Evolutionary conservation across 1,140 invertebrate genomes (phyloP), one percentile per base, ranked within the genome.

Genomic region (Bombus pyrosoma): DNA sequence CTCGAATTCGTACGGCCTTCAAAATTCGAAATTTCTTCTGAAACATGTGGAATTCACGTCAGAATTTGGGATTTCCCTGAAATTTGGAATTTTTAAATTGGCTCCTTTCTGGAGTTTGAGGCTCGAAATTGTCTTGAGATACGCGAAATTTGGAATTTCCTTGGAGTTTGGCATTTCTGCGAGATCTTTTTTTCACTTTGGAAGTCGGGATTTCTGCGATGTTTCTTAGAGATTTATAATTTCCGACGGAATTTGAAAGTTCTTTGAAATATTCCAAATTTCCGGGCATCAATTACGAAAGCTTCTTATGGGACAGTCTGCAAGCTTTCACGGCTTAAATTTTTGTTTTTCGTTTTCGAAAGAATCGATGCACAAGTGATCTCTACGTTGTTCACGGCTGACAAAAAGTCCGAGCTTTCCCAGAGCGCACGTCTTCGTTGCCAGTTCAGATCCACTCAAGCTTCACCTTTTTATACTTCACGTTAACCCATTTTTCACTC

Each of bases 361-460:
- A 15, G n/a, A 64, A n/a, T 32, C n/a, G 28, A 13, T n/a, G 2
- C 28, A 32, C 4, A 22, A 32, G 13, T 15, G 62, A 66, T 66
- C 62, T 66, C 5, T 66, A 32, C 64, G 32, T 37, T 69, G 18
- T 69, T 69, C 22, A 9, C 28, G 34, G 10, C 34, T 39, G 22
- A 39, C 9, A 5, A 39, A 69, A 69, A 37, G 22, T 22, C 9
- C 22, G 74, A 59, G 13, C 1, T n/a, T 37, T 39, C 28, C 2
- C 32, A 25, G n/a, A 79, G 32, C 41, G 79, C 79, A 59, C 53
- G 43, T 79, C 53, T 68, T 77, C 82, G 64, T 79, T 59, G 37
- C 66, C 10, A 64, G 4, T 34, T 82, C 71, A 32, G 39, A 69
- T 77, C 59, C 32, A 32, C 22, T 64, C 25, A 25, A 32, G 22